Conservation (phyloP, 2,888 invertebrate genomes). For the Phymatocera aterrima region DNA sequence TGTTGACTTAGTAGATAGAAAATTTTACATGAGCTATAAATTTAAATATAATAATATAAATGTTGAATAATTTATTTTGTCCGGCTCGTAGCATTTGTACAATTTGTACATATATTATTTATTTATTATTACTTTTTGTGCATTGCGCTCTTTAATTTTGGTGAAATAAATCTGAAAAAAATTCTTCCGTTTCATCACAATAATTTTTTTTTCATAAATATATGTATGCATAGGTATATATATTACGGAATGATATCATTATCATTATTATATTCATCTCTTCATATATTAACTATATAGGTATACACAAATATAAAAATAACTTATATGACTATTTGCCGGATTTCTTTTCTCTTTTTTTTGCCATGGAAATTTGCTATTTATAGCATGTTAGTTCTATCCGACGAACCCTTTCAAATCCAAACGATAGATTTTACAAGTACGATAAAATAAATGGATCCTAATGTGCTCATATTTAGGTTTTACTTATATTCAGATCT, state of each 20-base stretch:
- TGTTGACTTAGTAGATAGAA: conserved; percentile 2
- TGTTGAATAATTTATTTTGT: conserved; percentile 30
- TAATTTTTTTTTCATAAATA: conserved; percentile 9
- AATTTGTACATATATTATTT: neutral
- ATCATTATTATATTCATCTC: conserved; percentile 13
- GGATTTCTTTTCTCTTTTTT: neutral
- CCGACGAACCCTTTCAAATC: conserved; percentile 14
- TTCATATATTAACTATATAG: neutral
- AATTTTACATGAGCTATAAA: conserved; percentile 13
- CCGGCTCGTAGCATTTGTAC: conserved; percentile 34
- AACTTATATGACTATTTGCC: neutral
- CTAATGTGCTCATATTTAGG: neutral
- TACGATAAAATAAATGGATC: neutral
- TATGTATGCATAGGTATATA: conserved; percentile 9
- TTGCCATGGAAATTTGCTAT: neutral
- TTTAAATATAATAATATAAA: conserved; percentile 35
- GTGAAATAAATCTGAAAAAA: conserved; percentile 12
- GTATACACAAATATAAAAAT: conserved; percentile 34
- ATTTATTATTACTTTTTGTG: neutral
- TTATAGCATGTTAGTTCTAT: conserved; percentile 4
- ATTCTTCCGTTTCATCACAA: neutral
- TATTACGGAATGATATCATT: conserved; percentile 26
- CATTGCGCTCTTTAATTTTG: neutral
- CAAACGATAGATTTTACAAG: neutral
- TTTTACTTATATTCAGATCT: conserved; percentile 39